Evolutionary conservation across 35 echinoderm and acorn worm genomes (phyloP), one percentile per base, ranked within the genome.

Genomic region (Chiridota heheva): DNA sequence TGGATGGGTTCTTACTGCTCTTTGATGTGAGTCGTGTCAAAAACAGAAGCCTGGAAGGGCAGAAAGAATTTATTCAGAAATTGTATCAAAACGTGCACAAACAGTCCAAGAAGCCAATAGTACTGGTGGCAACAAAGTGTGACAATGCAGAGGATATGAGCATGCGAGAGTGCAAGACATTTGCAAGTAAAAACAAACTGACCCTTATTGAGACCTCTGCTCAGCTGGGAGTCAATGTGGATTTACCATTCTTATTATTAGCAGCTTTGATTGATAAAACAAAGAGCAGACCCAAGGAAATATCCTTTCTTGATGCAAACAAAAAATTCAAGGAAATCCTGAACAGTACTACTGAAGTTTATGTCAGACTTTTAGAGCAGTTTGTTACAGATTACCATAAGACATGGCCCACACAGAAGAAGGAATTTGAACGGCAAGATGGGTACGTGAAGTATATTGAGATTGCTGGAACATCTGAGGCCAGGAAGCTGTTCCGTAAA

Each of bases 151-250:
- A 82, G 57, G 89, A 91, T 0, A 39, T 71, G 15, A 79, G 85
- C 17, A 18, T 74, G 38, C 39, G 61, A 1, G 95, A 98, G 17
- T 85, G 71, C 18, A 53, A 77, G 43, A 63, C 48, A 22, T 72
- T 91, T 43, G 76, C 73, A 0, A 39, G 43, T n/a, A 91, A 85
- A 57, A 82, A 80, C 42, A 88, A 86, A 63, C 42, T 84, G 13
- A 58, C 75, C 2, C 64, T 91, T 2, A 70, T 96, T 1, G 95
- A 98, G 81, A 98, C 95, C 7, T 98, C 95, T 0, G 89, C 95
- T 2, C 66, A 69, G 13, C 89, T 91, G 3, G 80, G 73, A 25
- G 95, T 98, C 15, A 98, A 98, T 38, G 89, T 98, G 6, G 82
- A 92, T 20, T 53, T 91, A 13, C 84, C 95, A 4, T 98, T 98